A percentile compares a stretch with the other conserved stretches of the same genome.
These are phyloP conservation scores for Leptodactylus fuscus DNA, from an alignment of 2,113 vertebrate genomes.

Conservation along the genomic window DNA sequence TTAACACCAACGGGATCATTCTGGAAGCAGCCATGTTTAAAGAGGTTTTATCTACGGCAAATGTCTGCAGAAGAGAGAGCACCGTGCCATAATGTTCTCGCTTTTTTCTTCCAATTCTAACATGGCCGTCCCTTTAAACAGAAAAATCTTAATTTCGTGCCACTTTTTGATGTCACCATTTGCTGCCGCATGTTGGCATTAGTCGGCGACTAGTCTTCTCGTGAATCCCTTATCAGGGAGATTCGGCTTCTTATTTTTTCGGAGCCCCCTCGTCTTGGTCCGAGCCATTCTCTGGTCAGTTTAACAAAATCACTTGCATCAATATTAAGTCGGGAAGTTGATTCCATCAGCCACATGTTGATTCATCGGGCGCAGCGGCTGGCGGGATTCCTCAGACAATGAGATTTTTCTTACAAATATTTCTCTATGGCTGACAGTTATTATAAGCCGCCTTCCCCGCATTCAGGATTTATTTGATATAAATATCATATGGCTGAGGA, in stretches of 20 bases:
- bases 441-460: conserved; percentile 27
- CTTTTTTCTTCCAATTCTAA: conserved; percentile 56
- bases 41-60: conserved; percentile 66
- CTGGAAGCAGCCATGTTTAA: conserved; percentile 70
- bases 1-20: conserved; percentile 83
- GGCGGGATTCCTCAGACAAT: neutral
- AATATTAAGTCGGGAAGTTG: conserved; percentile 18
- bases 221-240: neutral
- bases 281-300: conserved; percentile 19
- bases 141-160: neutral
- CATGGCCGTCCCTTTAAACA: conserved; percentile 16
- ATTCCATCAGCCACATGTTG: conserved; percentile 36
- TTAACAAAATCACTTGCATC: conserved; percentile 4
- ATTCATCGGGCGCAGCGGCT: neutral
- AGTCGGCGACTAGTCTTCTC: conserved; percentile 18
- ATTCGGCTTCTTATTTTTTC: neutral
- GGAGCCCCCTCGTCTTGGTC: neutral
- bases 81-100: conserved; percentile 15
- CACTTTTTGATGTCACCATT: conserved; percentile 3
- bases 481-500: conserved; percentile 20
- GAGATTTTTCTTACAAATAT: conserved; percentile 36
- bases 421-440: conserved; percentile 42
- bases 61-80: conserved; percentile 4
- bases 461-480: conserved; percentile 39
- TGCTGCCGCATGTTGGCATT: conserved; percentile 33